Percentiles rank a stretch among this genome's conserved stretches.
Conservation (phyloP, 2,888 invertebrate species). For the Galerucella nymphaeae region DNA sequence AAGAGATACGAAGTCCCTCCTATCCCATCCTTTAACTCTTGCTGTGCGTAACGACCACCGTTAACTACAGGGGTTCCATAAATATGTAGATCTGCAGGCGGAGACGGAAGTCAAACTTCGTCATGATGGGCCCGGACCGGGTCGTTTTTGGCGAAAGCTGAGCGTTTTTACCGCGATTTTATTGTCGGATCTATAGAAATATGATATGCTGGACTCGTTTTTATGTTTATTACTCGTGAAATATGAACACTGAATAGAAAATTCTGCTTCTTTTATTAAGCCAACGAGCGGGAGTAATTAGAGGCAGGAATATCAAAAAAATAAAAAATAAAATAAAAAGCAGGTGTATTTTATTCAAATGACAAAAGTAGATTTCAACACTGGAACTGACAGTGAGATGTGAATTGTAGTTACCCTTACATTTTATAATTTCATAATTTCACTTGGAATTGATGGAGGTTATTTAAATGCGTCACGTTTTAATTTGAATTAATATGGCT, state of each 20-base stretch:
- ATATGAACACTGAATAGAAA: conserved; percentile 32
- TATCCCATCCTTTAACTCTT: conserved; percentile 27
- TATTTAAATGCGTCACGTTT: too few relatives aligned
- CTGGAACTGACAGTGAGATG: background rate
- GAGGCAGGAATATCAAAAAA: background rate
- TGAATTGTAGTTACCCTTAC: background rate
- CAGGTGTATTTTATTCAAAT: background rate
- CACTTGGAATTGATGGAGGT: too few relatives aligned
- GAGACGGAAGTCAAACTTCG: conserved; percentile 40
- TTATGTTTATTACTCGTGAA: conserved; percentile 38
- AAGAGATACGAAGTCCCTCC: conserved; percentile 20
- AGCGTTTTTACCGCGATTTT: conserved; percentile 34
- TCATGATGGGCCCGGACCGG: conserved; percentile 22
- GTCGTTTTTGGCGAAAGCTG: conserved; percentile 25
- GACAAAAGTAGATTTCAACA: background rate
- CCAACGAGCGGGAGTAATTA: conserved; percentile 23
- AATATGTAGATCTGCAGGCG: conserved; percentile 52
- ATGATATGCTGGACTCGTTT: conserved; percentile 30
- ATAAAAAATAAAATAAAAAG: conserved; percentile 5
- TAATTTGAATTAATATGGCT: too few relatives aligned
- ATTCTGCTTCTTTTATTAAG: conserved; percentile 26
- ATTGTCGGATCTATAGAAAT: conserved; percentile 39
- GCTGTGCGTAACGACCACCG: conserved; percentile 49
- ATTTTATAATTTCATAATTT: too few relatives aligned
- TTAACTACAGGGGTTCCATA: conserved; percentile 51